Evolutionary conservation across 1,140 invertebrate species (phyloP).

Genomic region (Gryon sp.): DNA sequence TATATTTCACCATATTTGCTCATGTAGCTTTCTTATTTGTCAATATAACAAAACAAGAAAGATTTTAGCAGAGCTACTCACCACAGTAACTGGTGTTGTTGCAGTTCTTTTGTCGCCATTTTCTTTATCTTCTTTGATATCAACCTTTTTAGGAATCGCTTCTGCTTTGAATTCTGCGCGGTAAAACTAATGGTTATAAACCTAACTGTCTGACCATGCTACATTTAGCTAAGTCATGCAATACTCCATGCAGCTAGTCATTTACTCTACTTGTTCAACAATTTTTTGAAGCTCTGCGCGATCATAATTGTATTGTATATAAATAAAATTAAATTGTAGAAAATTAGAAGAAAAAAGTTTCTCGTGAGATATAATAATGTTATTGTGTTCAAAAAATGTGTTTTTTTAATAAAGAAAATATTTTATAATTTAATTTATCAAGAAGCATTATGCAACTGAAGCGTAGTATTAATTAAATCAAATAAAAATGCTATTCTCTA

Average conservation of each 20-base stretch:
- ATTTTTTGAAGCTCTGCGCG: too few species aligned
- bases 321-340: too few species aligned
- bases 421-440: neutral
- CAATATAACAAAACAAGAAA: slow-evolving; percentile 7
- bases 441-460: slow-evolving; percentile 30
- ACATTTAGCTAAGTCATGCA: slow-evolving; percentile 68
- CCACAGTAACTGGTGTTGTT: slow-evolving; percentile 71
- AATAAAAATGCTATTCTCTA: slow-evolving; percentile 22
- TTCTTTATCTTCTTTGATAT: slow-evolving; percentile 77
- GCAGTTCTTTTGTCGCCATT: slow-evolving; percentile 73
- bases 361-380: neutral
- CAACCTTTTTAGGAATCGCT: slow-evolving; percentile 75
- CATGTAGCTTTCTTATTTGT: slow-evolving; percentile 14
- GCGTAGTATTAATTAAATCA: slow-evolving; percentile 33
- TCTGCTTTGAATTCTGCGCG: slow-evolving; percentile 77
- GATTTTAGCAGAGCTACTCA: slow-evolving; percentile 70
- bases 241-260: slow-evolving; percentile 64
- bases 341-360: too few species aligned
- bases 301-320: too few species aligned
- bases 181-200: slow-evolving; percentile 77
- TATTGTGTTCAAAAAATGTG: neutral
- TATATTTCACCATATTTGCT: neutral
- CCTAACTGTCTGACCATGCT: slow-evolving; percentile 71
- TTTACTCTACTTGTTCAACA: neutral
- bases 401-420: neutral